A percentile compares a stretch with the other conserved stretches of the same genome.
These are phyloP conservation scores for Triplophysa bombifrons DNA, from an alignment of 2,797 vertebrate genomes.

Conservation along the genomic window DNA sequence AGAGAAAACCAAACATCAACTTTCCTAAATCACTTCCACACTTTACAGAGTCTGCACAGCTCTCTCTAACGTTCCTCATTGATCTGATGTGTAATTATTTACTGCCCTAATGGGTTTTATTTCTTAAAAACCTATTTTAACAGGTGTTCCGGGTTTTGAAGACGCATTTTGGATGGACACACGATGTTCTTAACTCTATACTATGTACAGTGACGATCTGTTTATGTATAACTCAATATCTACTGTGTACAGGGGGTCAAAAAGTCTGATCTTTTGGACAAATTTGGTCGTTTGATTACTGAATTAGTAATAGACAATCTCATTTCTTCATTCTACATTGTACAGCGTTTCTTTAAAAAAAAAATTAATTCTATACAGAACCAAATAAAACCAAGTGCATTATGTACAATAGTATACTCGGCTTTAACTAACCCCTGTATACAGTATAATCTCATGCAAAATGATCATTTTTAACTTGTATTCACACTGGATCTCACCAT, in stretches of 20 bases:
- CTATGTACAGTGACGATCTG: neutral
- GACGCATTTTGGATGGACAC: neutral
- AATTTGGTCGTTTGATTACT: neutral
- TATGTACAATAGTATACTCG: neutral
- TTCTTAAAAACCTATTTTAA: neutral
- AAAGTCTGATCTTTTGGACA: neutral
- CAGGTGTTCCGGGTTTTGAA: neutral
- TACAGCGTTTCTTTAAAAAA: too few species aligned
- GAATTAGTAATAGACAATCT: too few species aligned
- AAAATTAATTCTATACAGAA: neutral
- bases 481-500: neutral
- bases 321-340: too few species aligned
- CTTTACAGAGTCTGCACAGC: neutral
- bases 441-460: neutral
- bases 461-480: neutral
- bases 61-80: neutral
- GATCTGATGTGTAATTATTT: neutral
- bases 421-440: neutral
- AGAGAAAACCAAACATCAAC: constrained; percentile 15
- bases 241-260: neutral
- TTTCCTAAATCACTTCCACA: constrained; percentile 2
- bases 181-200: neutral
- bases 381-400: neutral
- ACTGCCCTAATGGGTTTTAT: neutral
- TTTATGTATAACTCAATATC: neutral